Conservation (phyloP, 2,888 invertebrate genomes). For the Macaria notata region DNA sequence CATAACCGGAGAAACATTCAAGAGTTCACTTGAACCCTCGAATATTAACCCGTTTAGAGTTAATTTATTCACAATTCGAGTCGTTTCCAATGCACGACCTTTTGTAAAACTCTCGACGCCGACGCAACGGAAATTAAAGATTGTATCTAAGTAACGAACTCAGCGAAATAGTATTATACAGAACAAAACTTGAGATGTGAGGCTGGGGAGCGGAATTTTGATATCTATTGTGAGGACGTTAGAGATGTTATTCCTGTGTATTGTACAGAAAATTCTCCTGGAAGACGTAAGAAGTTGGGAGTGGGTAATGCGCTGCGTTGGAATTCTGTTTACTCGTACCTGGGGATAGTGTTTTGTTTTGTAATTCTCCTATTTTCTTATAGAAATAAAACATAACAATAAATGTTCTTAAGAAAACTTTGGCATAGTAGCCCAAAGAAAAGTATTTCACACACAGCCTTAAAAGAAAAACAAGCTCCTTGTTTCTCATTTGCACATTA, state of each 20-base stretch:
- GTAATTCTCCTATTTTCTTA: no score
- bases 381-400: no score
- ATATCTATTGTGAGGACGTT: background rate
- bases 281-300: constrained; percentile 8
- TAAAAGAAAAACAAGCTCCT: background rate
- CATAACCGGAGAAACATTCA: constrained; percentile 11
- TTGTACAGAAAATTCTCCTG: background rate
- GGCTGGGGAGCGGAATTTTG: constrained; percentile 1
- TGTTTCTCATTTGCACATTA: background rate
- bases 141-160: constrained; percentile 71
- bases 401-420: no score
- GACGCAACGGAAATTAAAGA: constrained; percentile 73
- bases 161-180: constrained; percentile 52
- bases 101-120: constrained; percentile 53
- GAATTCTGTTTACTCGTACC: no score
- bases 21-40: constrained; percentile 19
- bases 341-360: no score
- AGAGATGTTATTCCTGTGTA: constrained; percentile 2
- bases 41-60: constrained; percentile 40
- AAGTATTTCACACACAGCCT: background rate
- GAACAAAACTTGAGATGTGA: constrained; percentile 45
- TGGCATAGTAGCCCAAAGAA: background rate
- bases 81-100: constrained; percentile 44
- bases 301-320: constrained; percentile 1
- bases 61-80: constrained; percentile 50